phyloP scores from a whole-genome alignment of 2,888 invertebrate genomes.

The Archaeoteleia sp. region DNA sequence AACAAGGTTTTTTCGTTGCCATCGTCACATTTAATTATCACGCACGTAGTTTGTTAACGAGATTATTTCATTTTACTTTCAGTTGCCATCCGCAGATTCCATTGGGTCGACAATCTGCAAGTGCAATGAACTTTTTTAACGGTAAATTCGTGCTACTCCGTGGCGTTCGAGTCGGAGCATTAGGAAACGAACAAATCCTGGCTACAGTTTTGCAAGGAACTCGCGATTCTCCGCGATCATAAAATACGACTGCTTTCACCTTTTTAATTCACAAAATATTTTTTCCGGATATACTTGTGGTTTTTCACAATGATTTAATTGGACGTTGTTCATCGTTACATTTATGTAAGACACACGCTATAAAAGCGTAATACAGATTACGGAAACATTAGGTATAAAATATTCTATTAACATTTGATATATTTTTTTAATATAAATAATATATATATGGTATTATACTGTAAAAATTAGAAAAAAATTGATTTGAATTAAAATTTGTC shows the following conservation, averaged over 20 bases:
- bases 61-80: constrained; percentile 41
- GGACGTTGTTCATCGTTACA: too few relatives aligned
- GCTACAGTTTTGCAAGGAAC: constrained; percentile 3
- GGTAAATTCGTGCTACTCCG: constrained; percentile 35
- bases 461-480: too few relatives aligned
- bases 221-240: constrained; percentile 11
- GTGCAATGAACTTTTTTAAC: constrained; percentile 53
- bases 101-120: constrained; percentile 24
- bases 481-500: too few relatives aligned
- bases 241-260: constrained; percentile 34
- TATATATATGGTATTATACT: too few relatives aligned
- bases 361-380: too few relatives aligned
- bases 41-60: constrained; percentile 27
- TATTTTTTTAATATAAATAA: too few relatives aligned
- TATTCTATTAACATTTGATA: too few relatives aligned
- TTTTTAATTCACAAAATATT: constrained; percentile 41
- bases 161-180: constrained; percentile 20
- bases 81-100: constrained; percentile 19
- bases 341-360: too few relatives aligned
- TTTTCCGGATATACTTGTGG: too few relatives aligned
- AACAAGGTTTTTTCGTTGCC: constrained; percentile 7
- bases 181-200: constrained; percentile 30
- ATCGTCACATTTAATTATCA: constrained; percentile 16
- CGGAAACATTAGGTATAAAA: too few relatives aligned
- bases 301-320: too few relatives aligned